Conservation (phyloP, 2,113 vertebrate species). For the Formicarius rufipectus region DNA sequence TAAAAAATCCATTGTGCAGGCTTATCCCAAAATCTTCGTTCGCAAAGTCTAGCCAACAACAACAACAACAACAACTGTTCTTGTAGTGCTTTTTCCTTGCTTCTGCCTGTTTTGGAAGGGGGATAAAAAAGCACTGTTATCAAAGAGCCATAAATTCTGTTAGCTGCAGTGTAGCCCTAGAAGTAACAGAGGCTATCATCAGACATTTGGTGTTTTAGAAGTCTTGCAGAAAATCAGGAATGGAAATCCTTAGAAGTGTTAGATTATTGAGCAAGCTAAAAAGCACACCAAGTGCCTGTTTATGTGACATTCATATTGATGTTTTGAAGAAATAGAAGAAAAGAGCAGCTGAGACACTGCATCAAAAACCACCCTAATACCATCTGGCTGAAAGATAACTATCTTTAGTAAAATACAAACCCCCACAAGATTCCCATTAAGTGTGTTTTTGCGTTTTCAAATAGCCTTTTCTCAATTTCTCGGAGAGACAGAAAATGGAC, state of each 20-base stretch:
- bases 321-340: not conserved
- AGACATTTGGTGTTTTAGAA: not conserved
- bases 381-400: not conserved
- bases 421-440: not conserved
- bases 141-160: not conserved
- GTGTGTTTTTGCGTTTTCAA: not conserved
- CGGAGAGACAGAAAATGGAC: not conserved
- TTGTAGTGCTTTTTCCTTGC: not conserved
- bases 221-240: not conserved
- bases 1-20: no score
- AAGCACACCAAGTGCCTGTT: not conserved
- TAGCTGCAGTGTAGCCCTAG: not conserved
- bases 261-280: not conserved
- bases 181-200: not conserved
- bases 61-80: no score
- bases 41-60: no score
- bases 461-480: not conserved
- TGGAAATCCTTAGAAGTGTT: not conserved
- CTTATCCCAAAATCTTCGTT: no score
- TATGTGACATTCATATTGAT: not conserved
- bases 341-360: not conserved
- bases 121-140: not conserved
- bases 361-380: not conserved
- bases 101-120: not conserved
- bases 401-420: not conserved